phyloP scores from a whole-genome alignment of 2,888 invertebrate species.

The Campopleginae sp. region DNA sequence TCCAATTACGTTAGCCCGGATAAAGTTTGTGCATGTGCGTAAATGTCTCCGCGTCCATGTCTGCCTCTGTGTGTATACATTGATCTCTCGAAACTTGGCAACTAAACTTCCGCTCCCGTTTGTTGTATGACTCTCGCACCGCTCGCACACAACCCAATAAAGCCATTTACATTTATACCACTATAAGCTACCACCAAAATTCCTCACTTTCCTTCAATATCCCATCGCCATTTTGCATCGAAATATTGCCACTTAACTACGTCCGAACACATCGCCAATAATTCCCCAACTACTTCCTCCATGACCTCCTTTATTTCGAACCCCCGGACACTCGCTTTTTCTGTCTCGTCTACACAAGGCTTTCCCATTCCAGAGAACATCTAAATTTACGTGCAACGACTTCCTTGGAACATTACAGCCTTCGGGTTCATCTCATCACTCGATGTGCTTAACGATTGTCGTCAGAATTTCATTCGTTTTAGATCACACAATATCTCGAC shows the following conservation, averaged over 20 bases:
- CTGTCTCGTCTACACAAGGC: neutral
- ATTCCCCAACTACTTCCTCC: constrained; percentile 7
- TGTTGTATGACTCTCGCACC: constrained; percentile 30
- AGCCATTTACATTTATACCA: neutral
- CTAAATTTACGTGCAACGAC: neutral
- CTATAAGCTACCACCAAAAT: constrained; percentile 3
- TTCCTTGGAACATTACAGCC: neutral
- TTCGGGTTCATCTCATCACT: neutral
- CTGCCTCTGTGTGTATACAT: neutral
- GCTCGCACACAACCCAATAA: constrained; percentile 13
- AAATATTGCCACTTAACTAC: neutral
- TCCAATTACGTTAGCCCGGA: constrained; percentile 57
- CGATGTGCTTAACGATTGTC: neutral
- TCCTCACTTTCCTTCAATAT: constrained; percentile 32
- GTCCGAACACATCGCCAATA: constrained; percentile 3
- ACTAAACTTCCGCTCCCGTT: constrained; percentile 36
- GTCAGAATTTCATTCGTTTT: neutral
- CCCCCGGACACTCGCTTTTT: neutral
- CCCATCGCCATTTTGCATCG: constrained; percentile 12
- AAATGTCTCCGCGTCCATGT: neutral
- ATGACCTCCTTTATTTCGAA: neutral
- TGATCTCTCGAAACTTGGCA: constrained; percentile 40
- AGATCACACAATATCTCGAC: too few species aligned
- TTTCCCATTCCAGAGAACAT: neutral
- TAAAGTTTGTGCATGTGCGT: constrained; percentile 29